Evolutionary conservation across 1,140 invertebrate species (phyloP), one percentile per base, ranked within the genome.

Genomic region (Eupeodes corollae): DNA sequence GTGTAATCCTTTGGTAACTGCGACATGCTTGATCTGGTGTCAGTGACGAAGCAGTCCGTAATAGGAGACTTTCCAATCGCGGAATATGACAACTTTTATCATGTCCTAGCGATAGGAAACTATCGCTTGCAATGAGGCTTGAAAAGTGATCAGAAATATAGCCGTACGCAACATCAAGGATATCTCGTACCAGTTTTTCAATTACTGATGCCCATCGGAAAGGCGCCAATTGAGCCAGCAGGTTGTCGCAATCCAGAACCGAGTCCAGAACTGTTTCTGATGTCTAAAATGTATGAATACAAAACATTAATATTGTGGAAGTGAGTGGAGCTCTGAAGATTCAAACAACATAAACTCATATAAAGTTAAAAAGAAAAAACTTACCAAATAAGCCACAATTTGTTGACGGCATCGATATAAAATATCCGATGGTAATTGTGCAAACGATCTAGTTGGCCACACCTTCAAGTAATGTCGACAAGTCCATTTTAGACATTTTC

Each of bases 401-500:
- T 86, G 84, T 52, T 88, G 84, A 57, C 84, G 79, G 56, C 84
- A 87, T 61, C 88, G 87, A 33, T 89, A 82, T 49, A 88, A 73
- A 0, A 92, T 70, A 57, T 91, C 86, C 30, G 82, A 74, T 0
- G 88, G 86, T 39, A 92, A 66, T 47, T 79, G 77, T 0, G 86
- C 84, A 69, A 93, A 91, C 15, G 83, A 77, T 56, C 89, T 84
- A 0, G 84, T 88, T 0, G 87, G 82, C 89, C 89, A 93, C 21
- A 92, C 82, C 56, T 82, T 76, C 9, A 84, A 75, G 61, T 91
- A 91, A 68, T 92, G 76, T 54, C 82, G 80, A 1, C 84, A 89
- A 8, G 91, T 82, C 89, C 88, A 92, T 48, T 79, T 74, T 14
- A 91, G 65, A 59, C 85, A 88, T 68, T 86, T 88, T 46, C 84